phyloP scores from a whole-genome alignment of 2,797 vertebrate species.

The Sebastes hubbsi region DNA sequence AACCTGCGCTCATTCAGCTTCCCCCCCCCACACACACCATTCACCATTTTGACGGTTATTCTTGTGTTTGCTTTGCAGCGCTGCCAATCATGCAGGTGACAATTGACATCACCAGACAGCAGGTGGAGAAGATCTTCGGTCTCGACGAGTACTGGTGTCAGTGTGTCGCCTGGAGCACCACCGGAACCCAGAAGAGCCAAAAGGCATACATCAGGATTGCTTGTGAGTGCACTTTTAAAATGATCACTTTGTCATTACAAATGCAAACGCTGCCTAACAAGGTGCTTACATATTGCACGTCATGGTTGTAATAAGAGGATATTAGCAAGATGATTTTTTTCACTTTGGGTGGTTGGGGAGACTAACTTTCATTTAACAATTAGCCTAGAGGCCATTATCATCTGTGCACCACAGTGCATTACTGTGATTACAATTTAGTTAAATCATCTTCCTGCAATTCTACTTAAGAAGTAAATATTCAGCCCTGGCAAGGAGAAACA shows the following conservation, averaged over 20 bases:
- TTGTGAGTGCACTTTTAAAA: slow-evolving; percentile 86
- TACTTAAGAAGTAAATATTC: slow-evolving; percentile 34
- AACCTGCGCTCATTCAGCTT: not conserved
- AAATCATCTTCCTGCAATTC: slow-evolving; percentile 48
- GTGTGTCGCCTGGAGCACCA: slow-evolving; percentile 98
- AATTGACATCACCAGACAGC: slow-evolving; percentile 97
- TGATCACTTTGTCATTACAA: slow-evolving; percentile 16
- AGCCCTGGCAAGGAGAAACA: not conserved
- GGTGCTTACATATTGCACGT: slow-evolving; percentile 13
- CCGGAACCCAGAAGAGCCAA: slow-evolving; percentile 98
- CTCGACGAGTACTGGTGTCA: slow-evolving; percentile 99
- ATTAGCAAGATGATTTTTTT: slow-evolving; percentile 6
- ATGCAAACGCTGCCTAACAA: slow-evolving; percentile 37
- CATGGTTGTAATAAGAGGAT: slow-evolving; percentile 22
- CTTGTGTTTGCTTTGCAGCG: slow-evolving; percentile 78
- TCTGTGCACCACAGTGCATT: slow-evolving; percentile 56
- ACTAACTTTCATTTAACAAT: slow-evolving; percentile 62
- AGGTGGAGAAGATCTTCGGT: slow-evolving; percentile 98
- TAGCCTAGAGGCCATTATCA: slow-evolving; percentile 55
- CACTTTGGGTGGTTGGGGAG: slow-evolving; percentile 19
- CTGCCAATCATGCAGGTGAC: slow-evolving; percentile 94
- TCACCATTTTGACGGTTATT: slow-evolving; percentile 22
- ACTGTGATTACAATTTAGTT: slow-evolving; percentile 60
- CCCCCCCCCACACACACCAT: not conserved
- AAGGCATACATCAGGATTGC: slow-evolving; percentile 96